Evolutionary conservation across 2,113 vertebrate species (phyloP).

Genomic region (Bubo bubo): DNA sequence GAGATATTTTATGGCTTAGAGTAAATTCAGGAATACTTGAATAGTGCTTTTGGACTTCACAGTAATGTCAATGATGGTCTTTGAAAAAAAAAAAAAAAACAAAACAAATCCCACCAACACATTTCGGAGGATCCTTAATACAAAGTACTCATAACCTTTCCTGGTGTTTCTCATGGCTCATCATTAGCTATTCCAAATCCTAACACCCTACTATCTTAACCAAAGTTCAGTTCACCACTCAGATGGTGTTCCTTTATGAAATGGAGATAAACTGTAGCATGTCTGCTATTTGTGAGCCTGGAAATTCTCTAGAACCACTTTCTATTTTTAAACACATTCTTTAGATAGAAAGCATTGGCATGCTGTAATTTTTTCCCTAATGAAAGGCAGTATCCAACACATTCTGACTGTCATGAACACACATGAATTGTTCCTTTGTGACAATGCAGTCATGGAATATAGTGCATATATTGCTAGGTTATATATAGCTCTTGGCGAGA

Average conservation of each 20-base stretch:
- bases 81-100: background rate
- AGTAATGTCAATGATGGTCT: background rate
- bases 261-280: conserved; percentile 14
- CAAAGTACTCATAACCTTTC: background rate
- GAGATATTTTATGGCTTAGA: background rate
- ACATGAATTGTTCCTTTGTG: background rate
- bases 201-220: conserved; percentile 38
- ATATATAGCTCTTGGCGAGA: background rate
- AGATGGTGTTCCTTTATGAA: background rate
- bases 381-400: background rate
- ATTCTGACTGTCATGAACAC: background rate
- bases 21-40: background rate
- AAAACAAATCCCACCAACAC: background rate
- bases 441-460: background rate
- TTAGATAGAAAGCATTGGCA: background rate
- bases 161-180: background rate
- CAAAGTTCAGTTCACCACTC: background rate
- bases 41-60: background rate
- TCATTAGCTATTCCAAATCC: background rate
- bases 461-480: background rate
- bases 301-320: conserved; percentile 40
- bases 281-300: conserved; percentile 33
- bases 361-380: background rate
- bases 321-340: conserved; percentile 55
- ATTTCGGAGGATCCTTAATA: background rate